Evolutionary conservation across 2,888 invertebrate genomes (phyloP).

Genomic region (Brachyptera risi): DNA sequence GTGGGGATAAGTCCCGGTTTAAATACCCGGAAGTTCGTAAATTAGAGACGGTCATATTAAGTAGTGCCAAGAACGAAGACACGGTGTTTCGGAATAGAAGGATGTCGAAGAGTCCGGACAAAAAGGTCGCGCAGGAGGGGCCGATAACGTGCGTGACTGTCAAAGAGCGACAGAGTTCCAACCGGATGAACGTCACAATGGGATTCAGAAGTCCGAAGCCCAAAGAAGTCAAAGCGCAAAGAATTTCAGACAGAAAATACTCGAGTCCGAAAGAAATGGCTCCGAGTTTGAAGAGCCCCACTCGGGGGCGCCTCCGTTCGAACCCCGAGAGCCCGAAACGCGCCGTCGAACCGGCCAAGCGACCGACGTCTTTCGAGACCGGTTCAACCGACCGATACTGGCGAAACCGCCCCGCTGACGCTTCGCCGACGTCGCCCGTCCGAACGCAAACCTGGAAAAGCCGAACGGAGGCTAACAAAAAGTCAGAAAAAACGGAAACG

Average conservation of each 20-base stretch:
- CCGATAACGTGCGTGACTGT: conserved; percentile 17
- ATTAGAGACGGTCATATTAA: neutral
- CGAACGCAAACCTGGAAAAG: neutral
- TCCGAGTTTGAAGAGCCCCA: neutral
- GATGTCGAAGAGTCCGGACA: conserved; percentile 32
- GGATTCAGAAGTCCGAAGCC: neutral
- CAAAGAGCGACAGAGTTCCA: conserved; percentile 23
- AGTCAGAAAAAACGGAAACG: neutral
- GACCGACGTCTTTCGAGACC: neutral
- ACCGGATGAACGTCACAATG: conserved; percentile 15
- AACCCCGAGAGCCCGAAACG: neutral
- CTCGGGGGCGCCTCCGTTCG: neutral
- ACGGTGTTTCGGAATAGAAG: neutral
- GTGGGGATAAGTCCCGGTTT: neutral
- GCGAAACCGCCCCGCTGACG: conserved; percentile 38
- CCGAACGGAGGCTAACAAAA: neutral
- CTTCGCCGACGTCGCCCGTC: no score
- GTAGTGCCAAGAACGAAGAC: neutral
- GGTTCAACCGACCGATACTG: conserved; percentile 38
- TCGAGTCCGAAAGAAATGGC: neutral
- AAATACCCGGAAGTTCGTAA: neutral
- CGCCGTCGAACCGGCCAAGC: neutral
- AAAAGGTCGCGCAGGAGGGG: conserved; percentile 17
- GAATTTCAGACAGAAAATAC: neutral
- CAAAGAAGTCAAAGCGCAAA: neutral